Evolutionary conservation across 2,113 vertebrate genomes (phyloP), one percentile per base, ranked within the genome.

Genomic region (Empidonax traillii): DNA sequence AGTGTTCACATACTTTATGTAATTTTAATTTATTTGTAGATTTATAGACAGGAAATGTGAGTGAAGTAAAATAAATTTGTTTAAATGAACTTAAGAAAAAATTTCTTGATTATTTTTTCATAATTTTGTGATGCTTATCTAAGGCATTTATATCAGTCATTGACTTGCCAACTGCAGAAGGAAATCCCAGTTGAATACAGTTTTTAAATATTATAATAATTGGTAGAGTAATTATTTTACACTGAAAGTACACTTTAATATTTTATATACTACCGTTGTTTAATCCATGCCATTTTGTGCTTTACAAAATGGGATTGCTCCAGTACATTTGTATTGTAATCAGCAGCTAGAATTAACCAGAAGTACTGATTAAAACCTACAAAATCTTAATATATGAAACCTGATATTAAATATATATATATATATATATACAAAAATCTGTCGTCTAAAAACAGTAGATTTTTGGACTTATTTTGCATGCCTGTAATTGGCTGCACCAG

Each of bases 141-240:
- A 27, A 82, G 46, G 35, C 51, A 47, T 93, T 95, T 92, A 9
- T 86, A 74, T 80, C 63, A 71, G 82, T 88, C 68, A 47, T 61
- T 78, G 72, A 35, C 72, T 90, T 94, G 61, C 39, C 44, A 86
- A n/a, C 44, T 89, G 49, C 61, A 75, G 75, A 90, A 84, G 33
- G 27, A 96, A 93, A 90, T 71, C 76, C 61, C 85, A 86, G 84
- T 91, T 91, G 81, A 91, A 96, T 94, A 89, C 41, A 67, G 30
- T 88, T 95, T 96, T 75, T 44, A 90, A 96, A 74, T 79, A 89
- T 78, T 84, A 41, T 47, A 94, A 92, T 94, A 93, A 90, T 93
- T 75, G 75, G 19, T 94, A 69, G 71, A 90, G 86, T 93, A 89
- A 92, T 94, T 95, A 88, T 92, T 96, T 96, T 92, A 93, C 53